Evolutionary conservation across 2,113 vertebrate genomes (phyloP), one percentile per base, ranked within the genome.

Genomic region (Burhinus oedicnemus): DNA sequence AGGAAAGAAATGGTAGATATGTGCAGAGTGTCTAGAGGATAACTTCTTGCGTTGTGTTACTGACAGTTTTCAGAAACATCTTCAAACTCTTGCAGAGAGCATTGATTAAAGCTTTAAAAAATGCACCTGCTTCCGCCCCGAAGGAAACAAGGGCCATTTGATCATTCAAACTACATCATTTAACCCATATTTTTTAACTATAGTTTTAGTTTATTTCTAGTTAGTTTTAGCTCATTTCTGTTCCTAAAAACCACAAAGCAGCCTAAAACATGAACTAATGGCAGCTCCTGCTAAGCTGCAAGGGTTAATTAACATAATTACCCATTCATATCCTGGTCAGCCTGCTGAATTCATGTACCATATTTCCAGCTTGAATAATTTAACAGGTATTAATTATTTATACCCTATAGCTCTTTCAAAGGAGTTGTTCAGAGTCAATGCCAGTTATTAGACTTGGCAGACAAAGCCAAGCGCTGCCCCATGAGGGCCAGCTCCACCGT

Each of bases 371-470:
- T 19, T 98, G 64, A 97, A 97, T 96, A 93, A 97, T 97, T 96
- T 40, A 97, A 79, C 60, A 52, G 60, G 25, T 69, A 88, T 97
- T 91, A 88, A 96, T 96, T 94, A 97, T 97, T 97, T 72, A 97
- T 40, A 55, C 64, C 21, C 52, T 29, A 30, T 22, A 86, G 92
- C 77, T 90, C 71, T 86, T 86, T 68, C 54, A 85, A n/a, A 96
- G 83, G 78, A 95, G 87, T 9, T 79, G 89, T 5, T 58, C 8
- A 12, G 90, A 92, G 52, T 20, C 87, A 38, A 25, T 47, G 69
- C 66, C 75, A 36, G 72, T 25, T 75, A 75, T 27, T 62, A 81
- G 79, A n/a, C 11, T 26, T 47, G 91, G 75, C 92, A 95, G 87
- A 32, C 49, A n/a, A 6, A 89, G 77, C 77, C 88, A 36, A 79